Conservation (phyloP, 2,888 invertebrate genomes). For the Macroteleia sp. region DNA sequence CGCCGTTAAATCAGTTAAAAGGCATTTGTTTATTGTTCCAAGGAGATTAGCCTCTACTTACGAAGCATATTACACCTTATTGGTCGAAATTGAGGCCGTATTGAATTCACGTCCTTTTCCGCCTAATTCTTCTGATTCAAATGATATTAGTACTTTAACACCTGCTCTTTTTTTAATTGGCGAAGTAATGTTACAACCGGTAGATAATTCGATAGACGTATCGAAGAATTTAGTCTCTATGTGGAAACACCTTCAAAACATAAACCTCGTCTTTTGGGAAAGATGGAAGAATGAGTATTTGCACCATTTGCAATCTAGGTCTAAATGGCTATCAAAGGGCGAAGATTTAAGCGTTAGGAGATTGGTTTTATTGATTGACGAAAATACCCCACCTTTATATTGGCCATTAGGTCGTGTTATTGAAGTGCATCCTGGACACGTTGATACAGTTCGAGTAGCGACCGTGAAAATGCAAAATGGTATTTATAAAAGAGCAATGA, state of each 20-base stretch:
- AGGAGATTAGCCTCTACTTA: conserved; percentile 36
- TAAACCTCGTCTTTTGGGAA: conserved; percentile 53
- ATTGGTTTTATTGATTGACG: conserved; percentile 52
- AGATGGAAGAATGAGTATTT: conserved; percentile 53
- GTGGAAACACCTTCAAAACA: conserved; percentile 57
- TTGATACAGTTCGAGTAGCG: conserved; percentile 15
- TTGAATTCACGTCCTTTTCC: conserved; percentile 72
- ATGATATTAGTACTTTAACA: conserved; percentile 67
- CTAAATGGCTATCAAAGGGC: conserved; percentile 48
- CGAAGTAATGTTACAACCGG: conserved; percentile 15
- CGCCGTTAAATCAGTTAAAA: conserved; percentile 62
- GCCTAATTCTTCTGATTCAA: conserved; percentile 66
- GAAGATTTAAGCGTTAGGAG: conserved; percentile 30
- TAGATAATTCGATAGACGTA: not conserved
- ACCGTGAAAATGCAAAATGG: conserved; percentile 6
- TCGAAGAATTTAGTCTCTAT: conserved; percentile 36
- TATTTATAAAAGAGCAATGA: conserved; percentile 8
- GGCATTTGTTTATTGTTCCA: conserved; percentile 4
- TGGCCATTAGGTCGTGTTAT: conserved; percentile 45
- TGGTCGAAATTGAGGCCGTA: conserved; percentile 70
- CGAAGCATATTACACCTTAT: conserved; percentile 61
- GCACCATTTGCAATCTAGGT: conserved; percentile 44
- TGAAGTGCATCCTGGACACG: conserved; percentile 40
- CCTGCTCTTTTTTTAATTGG: conserved; percentile 74
- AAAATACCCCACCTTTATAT: conserved; percentile 40